These are phyloP conservation scores for Drosophila grimshawi DNA, from an alignment of 1,140 invertebrate species.

Conservation along the genomic window DNA sequence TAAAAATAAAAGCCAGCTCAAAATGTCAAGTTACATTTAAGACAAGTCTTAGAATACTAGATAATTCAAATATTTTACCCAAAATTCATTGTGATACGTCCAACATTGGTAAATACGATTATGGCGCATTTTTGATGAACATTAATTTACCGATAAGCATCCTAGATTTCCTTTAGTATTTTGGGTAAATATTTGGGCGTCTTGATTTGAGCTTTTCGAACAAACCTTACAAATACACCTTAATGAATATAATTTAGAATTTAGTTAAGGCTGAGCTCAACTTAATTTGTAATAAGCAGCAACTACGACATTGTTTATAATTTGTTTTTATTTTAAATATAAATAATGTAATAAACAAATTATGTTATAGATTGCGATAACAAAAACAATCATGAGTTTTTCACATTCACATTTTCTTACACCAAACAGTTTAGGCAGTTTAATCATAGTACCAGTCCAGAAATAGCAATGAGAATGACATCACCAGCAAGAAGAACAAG, in stretches of 20 bases:
- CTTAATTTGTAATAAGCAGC: constrained; percentile 1
- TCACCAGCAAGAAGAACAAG: constrained; percentile 97
- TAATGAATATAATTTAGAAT: background rate
- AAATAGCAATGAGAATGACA: constrained; percentile 98
- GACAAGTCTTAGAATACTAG: background rate
- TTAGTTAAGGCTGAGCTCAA: constrained; percentile 26
- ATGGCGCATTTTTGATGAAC: background rate
- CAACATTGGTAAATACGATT: constrained; percentile 4
- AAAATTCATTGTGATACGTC: background rate
- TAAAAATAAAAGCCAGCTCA: background rate
- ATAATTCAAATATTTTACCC: constrained; percentile 13
- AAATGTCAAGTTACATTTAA: background rate
- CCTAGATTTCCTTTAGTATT: background rate
- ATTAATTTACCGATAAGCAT: constrained; percentile 8
- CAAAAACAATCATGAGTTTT: constrained; percentile 43
- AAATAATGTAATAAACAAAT: constrained; percentile 45
- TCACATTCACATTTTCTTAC: constrained; percentile 16
- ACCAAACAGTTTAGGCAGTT: constrained; percentile 57
- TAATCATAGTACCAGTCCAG: constrained; percentile 99
- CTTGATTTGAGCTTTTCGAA: background rate
- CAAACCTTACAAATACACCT: background rate
- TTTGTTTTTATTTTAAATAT: constrained; percentile 35
- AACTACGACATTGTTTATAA: constrained; percentile 14
- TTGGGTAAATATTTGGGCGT: constrained; percentile 17
- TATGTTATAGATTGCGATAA: constrained; percentile 39